These are phyloP conservation scores for Elmis aenea DNA, from an alignment of 2,888 invertebrate genomes.

Conservation along the genomic window DNA sequence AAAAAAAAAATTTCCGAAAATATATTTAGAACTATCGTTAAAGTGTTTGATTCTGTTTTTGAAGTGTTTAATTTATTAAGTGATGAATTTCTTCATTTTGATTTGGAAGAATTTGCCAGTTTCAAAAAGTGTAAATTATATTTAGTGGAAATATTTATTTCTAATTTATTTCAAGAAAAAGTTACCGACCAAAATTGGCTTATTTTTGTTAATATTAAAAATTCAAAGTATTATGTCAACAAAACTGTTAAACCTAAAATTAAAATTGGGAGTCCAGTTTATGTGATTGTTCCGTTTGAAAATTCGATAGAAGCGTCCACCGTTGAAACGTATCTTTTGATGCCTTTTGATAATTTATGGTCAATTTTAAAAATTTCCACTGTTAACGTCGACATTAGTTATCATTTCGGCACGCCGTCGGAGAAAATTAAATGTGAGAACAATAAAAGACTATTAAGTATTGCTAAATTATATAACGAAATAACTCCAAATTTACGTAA, in stretches of 20 bases:
- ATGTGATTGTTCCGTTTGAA: slow-evolving; percentile 32
- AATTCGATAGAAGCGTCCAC: slow-evolving; percentile 24
- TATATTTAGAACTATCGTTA: slow-evolving; percentile 33
- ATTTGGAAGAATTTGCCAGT: slow-evolving; percentile 16
- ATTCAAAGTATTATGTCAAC: slow-evolving; percentile 12
- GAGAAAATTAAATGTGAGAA: too few species aligned
- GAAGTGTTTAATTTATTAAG: slow-evolving; percentile 32
- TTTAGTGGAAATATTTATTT: slow-evolving; percentile 35
- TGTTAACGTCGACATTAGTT: slow-evolving; percentile 35
- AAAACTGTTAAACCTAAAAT: slow-evolving; percentile 24
- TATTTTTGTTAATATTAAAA: slow-evolving; percentile 27
- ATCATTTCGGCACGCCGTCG: slow-evolving; percentile 28
- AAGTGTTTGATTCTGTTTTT: slow-evolving; percentile 34
- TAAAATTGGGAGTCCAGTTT: slow-evolving; percentile 23
- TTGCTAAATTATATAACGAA: too few species aligned
- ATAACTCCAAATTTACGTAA: slow-evolving; percentile 1
- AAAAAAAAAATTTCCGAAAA: slow-evolving; percentile 23
- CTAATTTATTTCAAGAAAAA: slow-evolving; percentile 32
- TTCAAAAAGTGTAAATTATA: slow-evolving; percentile 32
- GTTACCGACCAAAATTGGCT: slow-evolving; percentile 30
- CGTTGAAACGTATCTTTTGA: slow-evolving; percentile 28
- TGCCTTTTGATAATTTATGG: slow-evolving; percentile 24
- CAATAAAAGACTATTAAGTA: neutral
- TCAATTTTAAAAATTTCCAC: slow-evolving; percentile 28
- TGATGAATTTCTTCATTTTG: slow-evolving; percentile 24